These are phyloP conservation scores for Pachydiplax longipennis DNA, from an alignment of 2,888 invertebrate species.

Conservation along the genomic window DNA sequence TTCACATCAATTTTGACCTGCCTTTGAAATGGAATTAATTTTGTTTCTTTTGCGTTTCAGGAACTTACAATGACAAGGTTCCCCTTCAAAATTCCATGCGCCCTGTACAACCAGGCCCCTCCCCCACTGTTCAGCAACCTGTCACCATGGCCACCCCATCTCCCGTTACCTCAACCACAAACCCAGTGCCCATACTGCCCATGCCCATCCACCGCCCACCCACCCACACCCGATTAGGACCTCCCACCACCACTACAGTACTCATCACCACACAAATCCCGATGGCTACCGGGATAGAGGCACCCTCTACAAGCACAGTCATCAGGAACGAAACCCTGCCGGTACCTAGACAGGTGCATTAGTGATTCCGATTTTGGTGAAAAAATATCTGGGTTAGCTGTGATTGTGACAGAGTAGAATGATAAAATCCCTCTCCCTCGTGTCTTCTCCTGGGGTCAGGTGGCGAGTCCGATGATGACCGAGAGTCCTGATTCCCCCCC, in stretches of 20 bases:
- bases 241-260: conserved; percentile 57
- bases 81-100: background rate
- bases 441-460: background rate
- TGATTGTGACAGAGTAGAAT: background rate
- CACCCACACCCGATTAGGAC: conserved; percentile 38
- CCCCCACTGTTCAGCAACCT: background rate
- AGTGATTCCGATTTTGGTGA: background rate
- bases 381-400: background rate
- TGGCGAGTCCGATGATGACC: conserved; percentile 29
- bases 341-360: conserved; percentile 12
- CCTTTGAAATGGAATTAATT: background rate
- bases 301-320: background rate
- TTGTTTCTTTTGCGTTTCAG: background rate
- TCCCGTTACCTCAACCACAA: conserved; percentile 29
- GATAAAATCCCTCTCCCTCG: background rate
- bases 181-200: conserved; percentile 50
- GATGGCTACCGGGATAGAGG: conserved; percentile 52
- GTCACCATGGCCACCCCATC: background rate
- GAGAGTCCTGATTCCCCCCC: conserved; percentile 21
- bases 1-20: too few relatives aligned
- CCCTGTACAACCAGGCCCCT: background rate
- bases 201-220: conserved; percentile 43
- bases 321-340: background rate
- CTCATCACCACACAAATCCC: conserved; percentile 61
- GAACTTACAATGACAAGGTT: conserved; percentile 17